Evolutionary conservation across 2,888 invertebrate genomes (phyloP), one percentile per base, ranked within the genome.

Genomic region (Oithona nana): DNA sequence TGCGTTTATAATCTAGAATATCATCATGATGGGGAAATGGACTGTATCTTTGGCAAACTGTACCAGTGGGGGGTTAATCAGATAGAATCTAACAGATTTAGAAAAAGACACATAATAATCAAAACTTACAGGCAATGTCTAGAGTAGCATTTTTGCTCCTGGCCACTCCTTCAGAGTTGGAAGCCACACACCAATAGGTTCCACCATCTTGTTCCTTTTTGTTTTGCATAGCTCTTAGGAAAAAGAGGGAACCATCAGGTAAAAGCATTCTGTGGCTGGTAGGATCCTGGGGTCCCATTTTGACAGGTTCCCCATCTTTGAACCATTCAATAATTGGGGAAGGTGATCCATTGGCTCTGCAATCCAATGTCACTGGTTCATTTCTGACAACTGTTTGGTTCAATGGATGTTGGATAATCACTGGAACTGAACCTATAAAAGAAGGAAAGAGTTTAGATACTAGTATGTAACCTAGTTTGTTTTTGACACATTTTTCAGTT

Each of bases 391-490:
- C 94, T 69, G 90, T 86, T 68, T 90, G 86, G 77, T 97, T 94
- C 68, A 89, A 85, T 63, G 97, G 97, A 75, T 97, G 95, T 74
- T 97, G 95, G 67, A 88, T 89, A 75, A 97, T 97, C 67, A 89
- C 81, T 2, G 97, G 95, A 39, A 39, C 16, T 16, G 39, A 39
- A 16, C 39, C 39, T 39, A 16, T 6, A 39, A 39, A 16, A 16
- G 16, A 16, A 39, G 16, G 39, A 39, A 39, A 16, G 16, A 39
- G n/a, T n/a, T n/a, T n/a, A n/a, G n/a, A n/a, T n/a, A n/a, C n/a
- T n/a, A n/a, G n/a, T n/a, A n/a, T n/a, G n/a, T n/a, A n/a, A n/a
- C n/a, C n/a, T n/a, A n/a, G n/a, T n/a, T n/a, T n/a, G n/a, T n/a
- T n/a, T n/a, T n/a, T n/a, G n/a, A n/a, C n/a, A n/a, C n/a, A n/a